Evolutionary conservation across 2,113 vertebrate species (phyloP).

Genomic region (Felis catus): F.catus_Fca126_mat1.0 CM031422.1:78547001-78547500

Average conservation of each 20-base stretch:
- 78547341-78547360: not conserved
- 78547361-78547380: not conserved
- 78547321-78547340: not conserved
- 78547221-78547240: too few relatives aligned
- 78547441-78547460: too few relatives aligned
- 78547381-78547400: not conserved
- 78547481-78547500: not conserved
- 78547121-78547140: not conserved
- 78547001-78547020: not conserved
- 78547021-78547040: not conserved
- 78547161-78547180: not conserved
- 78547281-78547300: too few relatives aligned
- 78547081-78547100: not conserved
- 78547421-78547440: too few relatives aligned
- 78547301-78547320: not conserved
- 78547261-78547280: too few relatives aligned
- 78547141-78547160: not conserved
- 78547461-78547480: not conserved
- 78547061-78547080: not conserved
- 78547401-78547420: not conserved
- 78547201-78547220: not conserved
- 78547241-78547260: too few relatives aligned
- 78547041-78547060: not conserved
- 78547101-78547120: not conserved
- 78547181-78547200: not conserved